These are phyloP conservation scores for Periparus ater DNA, from an alignment of 2,797 vertebrate species.

Conservation along the genomic window DNA sequence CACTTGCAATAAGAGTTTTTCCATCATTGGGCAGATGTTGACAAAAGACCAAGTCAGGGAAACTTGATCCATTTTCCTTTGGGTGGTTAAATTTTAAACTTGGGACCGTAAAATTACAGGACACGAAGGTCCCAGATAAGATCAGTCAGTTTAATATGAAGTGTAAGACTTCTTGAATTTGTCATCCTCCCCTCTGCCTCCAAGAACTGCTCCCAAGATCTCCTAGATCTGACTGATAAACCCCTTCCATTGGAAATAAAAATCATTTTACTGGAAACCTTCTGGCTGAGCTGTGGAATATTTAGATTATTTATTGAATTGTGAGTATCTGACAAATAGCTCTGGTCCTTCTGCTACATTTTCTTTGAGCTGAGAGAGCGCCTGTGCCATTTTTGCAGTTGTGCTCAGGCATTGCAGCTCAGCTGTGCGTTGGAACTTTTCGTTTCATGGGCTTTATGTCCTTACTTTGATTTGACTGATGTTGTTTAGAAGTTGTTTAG, in stretches of 20 bases:
- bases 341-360: neutral
- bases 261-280: slow-evolving; percentile 55
- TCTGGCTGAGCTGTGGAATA: slow-evolving; percentile 60
- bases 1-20: neutral
- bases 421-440: neutral
- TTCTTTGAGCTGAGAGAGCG: neutral
- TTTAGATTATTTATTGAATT: slow-evolving; percentile 64
- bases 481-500: neutral
- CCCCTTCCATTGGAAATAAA: slow-evolving; percentile 53
- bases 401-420: neutral
- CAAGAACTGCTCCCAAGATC: neutral
- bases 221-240: slow-evolving; percentile 58
- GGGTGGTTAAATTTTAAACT: slow-evolving; percentile 65
- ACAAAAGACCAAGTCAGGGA: slow-evolving; percentile 10
- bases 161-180: slow-evolving; percentile 57
- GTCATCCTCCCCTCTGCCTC: slow-evolving; percentile 29
- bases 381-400: neutral
- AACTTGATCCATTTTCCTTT: slow-evolving; percentile 54
- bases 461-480: neutral
- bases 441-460: neutral
- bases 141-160: slow-evolving; percentile 58
- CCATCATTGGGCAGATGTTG: neutral
- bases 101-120: slow-evolving; percentile 46
- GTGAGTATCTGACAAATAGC: slow-evolving; percentile 69
- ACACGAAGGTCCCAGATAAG: slow-evolving; percentile 57